A percentile compares a stretch with the other conserved stretches of the same genome.
Conservation (phyloP, 2,888 invertebrate species). For the Exocentrus adspersus region DNA sequence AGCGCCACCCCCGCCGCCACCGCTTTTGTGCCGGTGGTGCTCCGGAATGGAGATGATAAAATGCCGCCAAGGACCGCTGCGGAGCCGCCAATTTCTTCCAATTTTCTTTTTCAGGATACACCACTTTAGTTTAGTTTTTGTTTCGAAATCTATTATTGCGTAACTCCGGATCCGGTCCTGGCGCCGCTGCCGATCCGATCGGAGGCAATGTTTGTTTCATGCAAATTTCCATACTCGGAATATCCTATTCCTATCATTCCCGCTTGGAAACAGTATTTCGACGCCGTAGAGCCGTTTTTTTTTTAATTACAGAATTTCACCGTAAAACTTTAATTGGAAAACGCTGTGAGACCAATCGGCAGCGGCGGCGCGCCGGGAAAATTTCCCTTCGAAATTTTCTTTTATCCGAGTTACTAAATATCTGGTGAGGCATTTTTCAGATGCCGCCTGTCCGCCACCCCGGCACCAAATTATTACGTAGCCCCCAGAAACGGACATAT, state of each 20-base stretch:
- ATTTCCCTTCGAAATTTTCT: no score
- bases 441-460: conserved; percentile 52
- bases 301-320: conserved; percentile 27
- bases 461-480: conserved; percentile 45
- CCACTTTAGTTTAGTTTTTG: no score
- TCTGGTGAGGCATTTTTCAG: conserved; percentile 48
- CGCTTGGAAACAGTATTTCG: conserved; percentile 15
- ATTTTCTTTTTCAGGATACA: no score
- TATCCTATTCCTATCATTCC: conserved; percentile 24
- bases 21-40: no score
- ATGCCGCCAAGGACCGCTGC: no score
- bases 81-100: no score
- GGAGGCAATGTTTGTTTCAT: conserved; percentile 48
- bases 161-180: background rate
- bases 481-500: conserved; percentile 51
- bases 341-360: background rate
- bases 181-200: conserved; percentile 30
- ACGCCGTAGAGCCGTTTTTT: conserved; percentile 25
- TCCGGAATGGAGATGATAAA: no score
- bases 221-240: conserved; percentile 41
- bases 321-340: conserved; percentile 19
- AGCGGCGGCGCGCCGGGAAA: no score
- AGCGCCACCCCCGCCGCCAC: background rate
- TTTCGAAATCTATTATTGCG: no score
- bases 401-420: no score